Evolutionary conservation across 2,797 vertebrate genomes (phyloP).

Genomic region (Threskiornis aethiopicus): DNA sequence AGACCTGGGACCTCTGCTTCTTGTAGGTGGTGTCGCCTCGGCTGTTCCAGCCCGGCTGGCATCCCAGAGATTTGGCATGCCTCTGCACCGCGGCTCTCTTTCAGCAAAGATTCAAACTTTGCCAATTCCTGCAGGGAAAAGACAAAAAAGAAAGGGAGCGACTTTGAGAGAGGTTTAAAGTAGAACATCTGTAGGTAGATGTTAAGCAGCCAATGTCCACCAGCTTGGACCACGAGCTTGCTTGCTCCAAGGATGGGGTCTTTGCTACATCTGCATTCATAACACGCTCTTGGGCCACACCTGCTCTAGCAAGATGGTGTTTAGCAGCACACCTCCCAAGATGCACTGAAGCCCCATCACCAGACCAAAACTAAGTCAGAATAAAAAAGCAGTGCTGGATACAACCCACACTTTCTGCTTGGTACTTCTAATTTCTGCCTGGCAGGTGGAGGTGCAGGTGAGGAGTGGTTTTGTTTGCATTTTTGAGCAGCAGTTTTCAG

Average conservation of each 20-base stretch:
- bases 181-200: background rate
- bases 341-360: background rate
- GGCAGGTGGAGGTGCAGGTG: background rate
- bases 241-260: background rate
- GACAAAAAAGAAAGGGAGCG: background rate
- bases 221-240: background rate
- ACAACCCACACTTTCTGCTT: background rate
- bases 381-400: background rate
- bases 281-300: background rate
- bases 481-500: background rate
- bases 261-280: background rate
- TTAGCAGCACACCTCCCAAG: background rate
- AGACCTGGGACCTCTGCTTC: background rate
- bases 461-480: background rate
- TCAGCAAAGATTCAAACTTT: background rate
- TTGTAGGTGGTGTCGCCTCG: background rate
- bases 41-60: background rate
- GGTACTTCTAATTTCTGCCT: background rate
- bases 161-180: background rate
- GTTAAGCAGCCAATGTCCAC: background rate
- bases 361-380: background rate
- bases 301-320: background rate
- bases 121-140: background rate
- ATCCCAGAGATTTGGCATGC: background rate
- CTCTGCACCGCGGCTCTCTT: accelerated